These are phyloP conservation scores for Tetrapedia diversipes DNA, from an alignment of 2,888 invertebrate species.

Conservation along the genomic window DNA sequence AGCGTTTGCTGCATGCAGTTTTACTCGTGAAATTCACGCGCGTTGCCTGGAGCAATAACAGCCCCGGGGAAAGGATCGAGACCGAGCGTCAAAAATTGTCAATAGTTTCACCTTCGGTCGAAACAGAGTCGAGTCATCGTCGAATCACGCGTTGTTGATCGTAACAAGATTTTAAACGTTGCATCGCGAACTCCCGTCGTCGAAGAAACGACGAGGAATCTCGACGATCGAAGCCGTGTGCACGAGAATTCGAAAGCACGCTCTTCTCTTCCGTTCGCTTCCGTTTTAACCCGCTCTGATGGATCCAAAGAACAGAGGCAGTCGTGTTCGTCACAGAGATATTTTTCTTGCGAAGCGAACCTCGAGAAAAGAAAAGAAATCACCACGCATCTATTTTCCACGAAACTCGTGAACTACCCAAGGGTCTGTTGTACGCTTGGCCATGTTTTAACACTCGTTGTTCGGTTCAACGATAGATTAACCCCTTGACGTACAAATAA, in stretches of 20 bases:
- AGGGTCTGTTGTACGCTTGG: too few relatives aligned
- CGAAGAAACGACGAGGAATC: background rate
- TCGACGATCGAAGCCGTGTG: slow-evolving; percentile 8
- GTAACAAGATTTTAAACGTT: slow-evolving; percentile 3
- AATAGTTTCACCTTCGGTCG: background rate
- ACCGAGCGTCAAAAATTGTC: background rate
- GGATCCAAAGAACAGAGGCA: too few relatives aligned
- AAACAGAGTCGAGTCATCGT: background rate
- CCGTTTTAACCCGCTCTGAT: slow-evolving; percentile 16
- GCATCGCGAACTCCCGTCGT: slow-evolving; percentile 5
- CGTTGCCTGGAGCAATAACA: slow-evolving; percentile 5
- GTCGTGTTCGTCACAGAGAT: slow-evolving; percentile 24
- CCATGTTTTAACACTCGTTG: slow-evolving; percentile 12
- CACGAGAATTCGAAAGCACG: slow-evolving; percentile 11
- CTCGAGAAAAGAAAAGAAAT: background rate
- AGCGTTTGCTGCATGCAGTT: slow-evolving; percentile 23
- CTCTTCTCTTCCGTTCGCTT: slow-evolving; percentile 26
- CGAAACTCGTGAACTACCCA: background rate
- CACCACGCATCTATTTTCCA: slow-evolving; percentile 30
- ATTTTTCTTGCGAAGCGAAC: slow-evolving; percentile 27
- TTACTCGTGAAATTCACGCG: slow-evolving; percentile 3
- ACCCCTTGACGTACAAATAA: too few relatives aligned
- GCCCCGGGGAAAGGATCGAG: too few relatives aligned
- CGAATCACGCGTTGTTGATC: background rate
- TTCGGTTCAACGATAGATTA: background rate